These are phyloP conservation scores for Teleogryllus oceanicus DNA, from an alignment of 2,888 invertebrate genomes.

Conservation along the genomic window DNA sequence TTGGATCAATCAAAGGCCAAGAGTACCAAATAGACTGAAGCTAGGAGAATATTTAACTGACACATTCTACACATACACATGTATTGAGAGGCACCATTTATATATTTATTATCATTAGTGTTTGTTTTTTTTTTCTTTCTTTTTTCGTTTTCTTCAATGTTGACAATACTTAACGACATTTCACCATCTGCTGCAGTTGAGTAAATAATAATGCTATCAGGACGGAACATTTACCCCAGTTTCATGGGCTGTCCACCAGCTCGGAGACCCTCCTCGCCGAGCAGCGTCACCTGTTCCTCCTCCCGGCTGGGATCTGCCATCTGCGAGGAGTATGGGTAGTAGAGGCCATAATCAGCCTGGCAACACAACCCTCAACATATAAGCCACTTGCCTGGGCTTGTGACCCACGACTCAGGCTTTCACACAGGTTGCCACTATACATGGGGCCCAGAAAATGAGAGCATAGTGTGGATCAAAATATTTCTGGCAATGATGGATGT, in stretches of 20 bases:
- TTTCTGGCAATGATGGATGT: not conserved
- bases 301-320: conserved; percentile 96
- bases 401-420: not conserved
- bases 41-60: too few species aligned
- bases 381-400: conserved; percentile 9
- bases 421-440: not conserved
- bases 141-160: too few species aligned
- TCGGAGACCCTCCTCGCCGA: conserved; percentile 93
- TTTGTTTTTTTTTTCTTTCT: too few species aligned
- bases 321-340: conserved; percentile 60
- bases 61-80: too few species aligned
- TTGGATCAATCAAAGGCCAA: too few species aligned
- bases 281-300: conserved; percentile 92
- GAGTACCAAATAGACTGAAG: too few species aligned
- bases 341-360: conserved; percentile 68
- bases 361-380: conserved; percentile 56
- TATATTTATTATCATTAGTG: too few species aligned
- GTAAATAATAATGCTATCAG: not conserved
- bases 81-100: too few species aligned
- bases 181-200: too few species aligned
- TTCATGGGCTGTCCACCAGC: conserved; percentile 96
- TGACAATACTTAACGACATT: too few species aligned
- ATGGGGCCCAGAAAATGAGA: conserved; percentile 3
- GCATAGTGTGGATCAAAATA: not conserved
- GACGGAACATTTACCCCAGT: conserved; percentile 78